A percentile compares a stretch with the other conserved stretches of the same genome.
Conservation (phyloP, 1,140 invertebrate genomes). For the Muscidifurax raptorellus region DNA sequence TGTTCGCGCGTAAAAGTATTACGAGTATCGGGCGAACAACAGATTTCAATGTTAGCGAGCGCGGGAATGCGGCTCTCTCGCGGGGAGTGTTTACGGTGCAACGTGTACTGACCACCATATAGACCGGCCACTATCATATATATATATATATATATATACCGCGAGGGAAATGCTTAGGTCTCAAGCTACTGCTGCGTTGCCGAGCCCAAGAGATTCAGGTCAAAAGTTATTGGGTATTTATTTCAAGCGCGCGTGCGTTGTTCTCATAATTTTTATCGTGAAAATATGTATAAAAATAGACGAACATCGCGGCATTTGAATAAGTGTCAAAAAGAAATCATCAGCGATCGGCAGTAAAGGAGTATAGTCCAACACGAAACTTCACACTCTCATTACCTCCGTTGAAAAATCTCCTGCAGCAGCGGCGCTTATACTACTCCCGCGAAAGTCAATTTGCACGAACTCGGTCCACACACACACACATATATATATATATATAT, state of each 20-base stretch:
- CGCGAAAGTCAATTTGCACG: background rate
- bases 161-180: too few species aligned
- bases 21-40: too few species aligned
- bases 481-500: too few species aligned
- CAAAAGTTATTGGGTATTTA: background rate
- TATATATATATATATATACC: too few species aligned
- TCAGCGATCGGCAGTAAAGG: background rate
- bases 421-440: background rate
- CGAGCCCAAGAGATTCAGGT: background rate
- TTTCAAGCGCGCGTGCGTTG: background rate
- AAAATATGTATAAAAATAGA: too few species aligned
- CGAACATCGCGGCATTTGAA: too few species aligned
- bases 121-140: too few species aligned
- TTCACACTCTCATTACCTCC: background rate
- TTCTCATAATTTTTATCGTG: background rate
- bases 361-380: background rate
- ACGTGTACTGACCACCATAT: background rate
- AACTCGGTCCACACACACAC: background rate
- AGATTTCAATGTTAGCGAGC: background rate
- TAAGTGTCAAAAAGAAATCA: too few species aligned
- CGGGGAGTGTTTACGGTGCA: background rate
- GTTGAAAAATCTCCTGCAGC: background rate
- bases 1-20: too few species aligned
- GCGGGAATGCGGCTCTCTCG: background rate
- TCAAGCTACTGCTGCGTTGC: too few species aligned